These are phyloP conservation scores for Palythoa grandiflora DNA, from an alignment of 92 coral and sea anemone genomes.

Conservation along the genomic window DNA sequence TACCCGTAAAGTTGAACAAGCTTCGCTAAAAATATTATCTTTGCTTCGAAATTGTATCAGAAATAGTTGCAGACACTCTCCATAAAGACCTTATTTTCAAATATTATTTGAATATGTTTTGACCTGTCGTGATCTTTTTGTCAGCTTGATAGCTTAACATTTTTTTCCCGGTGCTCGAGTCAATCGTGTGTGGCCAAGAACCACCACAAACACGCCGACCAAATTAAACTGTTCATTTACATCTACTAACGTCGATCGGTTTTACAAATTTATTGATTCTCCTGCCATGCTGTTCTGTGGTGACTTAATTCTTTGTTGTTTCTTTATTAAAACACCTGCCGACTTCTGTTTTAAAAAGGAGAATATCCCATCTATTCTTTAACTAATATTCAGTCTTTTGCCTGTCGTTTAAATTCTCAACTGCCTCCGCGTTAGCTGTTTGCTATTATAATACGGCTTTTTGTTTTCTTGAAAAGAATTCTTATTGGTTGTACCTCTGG, in stretches of 20 bases:
- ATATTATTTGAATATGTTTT: neutral
- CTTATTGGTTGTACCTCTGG: constrained; percentile 18
- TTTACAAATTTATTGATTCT: constrained; percentile 23
- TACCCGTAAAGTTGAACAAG: too few species aligned
- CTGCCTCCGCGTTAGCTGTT: neutral
- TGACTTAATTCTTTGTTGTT: neutral
- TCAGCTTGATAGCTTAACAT: too few species aligned
- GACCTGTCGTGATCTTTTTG: too few species aligned
- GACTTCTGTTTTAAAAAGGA: neutral
- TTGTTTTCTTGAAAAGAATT: constrained; percentile 40
- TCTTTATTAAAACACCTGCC: constrained; percentile 25
- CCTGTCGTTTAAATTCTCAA: neutral
- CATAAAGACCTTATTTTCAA: neutral
- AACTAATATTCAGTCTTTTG: neutral
- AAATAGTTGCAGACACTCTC: neutral
- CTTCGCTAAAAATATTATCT: neutral
- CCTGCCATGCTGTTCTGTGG: constrained; percentile 16
- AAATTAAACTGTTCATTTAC: neutral
- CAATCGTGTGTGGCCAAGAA: neutral
- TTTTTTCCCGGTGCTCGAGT: neutral
- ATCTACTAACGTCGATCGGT: neutral
- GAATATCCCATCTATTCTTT: neutral
- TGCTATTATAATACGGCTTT: neutral
- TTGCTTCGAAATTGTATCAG: neutral
- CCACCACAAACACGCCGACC: neutral